Percentiles rank a stretch among this genome's conserved stretches.
Conservation (phyloP, 2,888 invertebrate species). For the Hirtodrosophila histrioides region DNA sequence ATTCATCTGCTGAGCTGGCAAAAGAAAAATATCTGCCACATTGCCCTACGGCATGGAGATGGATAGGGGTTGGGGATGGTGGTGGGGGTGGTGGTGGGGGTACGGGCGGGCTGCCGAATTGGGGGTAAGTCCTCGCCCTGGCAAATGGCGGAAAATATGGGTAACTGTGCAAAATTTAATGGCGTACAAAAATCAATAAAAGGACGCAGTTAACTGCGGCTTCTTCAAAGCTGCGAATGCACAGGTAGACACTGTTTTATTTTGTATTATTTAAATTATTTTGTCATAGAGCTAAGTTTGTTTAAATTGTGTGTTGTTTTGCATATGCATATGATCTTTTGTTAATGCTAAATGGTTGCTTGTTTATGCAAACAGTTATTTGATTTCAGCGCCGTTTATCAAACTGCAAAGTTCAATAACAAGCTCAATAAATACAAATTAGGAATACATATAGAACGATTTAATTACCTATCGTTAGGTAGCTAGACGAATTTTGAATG, state of each 20-base stretch:
- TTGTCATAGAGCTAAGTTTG: background rate
- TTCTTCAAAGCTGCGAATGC: conserved; percentile 20
- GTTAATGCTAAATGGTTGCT: conserved; percentile 44
- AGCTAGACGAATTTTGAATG: conserved; percentile 14
- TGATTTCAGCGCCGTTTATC: conserved; percentile 34
- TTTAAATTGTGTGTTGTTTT: background rate
- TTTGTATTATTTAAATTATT: background rate
- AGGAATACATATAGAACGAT: conserved; percentile 4
- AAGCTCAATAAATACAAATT: conserved; percentile 36
- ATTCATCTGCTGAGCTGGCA: conserved; percentile 81
- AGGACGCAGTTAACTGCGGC: conserved; percentile 47
- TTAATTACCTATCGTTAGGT: background rate
- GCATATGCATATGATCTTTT: conserved; percentile 20
- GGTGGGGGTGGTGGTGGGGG: background rate
- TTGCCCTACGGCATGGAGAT: conserved; percentile 42
- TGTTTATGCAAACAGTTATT: conserved; percentile 34
- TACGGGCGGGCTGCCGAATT: conserved; percentile 22
- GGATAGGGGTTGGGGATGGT: background rate
- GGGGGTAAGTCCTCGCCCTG: conserved; percentile 46
- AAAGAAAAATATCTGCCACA: conserved; percentile 78
- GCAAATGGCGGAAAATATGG: conserved; percentile 80
- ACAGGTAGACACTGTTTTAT: conserved; percentile 39
- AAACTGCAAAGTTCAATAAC: conserved; percentile 38
- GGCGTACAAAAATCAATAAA: conserved; percentile 80
- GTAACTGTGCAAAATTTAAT: conserved; percentile 81